Base-by-base conservation (phyloP, 2,888 invertebrate species). In the Hybos culiciformis region DNA sequence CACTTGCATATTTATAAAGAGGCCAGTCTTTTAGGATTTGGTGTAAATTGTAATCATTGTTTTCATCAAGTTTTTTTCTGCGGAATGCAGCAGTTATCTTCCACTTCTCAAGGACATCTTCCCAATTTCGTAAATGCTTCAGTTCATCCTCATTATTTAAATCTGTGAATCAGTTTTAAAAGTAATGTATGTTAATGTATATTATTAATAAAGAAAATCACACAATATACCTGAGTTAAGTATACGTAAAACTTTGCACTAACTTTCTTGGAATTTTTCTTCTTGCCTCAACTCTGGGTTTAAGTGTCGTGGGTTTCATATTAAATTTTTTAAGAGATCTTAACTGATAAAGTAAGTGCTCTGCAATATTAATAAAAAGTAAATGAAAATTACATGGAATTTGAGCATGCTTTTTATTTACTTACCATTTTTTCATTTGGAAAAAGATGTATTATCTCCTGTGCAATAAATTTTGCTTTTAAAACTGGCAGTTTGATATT, bases 81-180 rank as follows among this genome's bases (percentile, higher is more conserved):
- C 26, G 26, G 26, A 26, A 26, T 7, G 26, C 12, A 26, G 26
- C 12, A 26, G 26, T 26, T 26, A 26, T 26, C 12, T 26, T 6
- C 26, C 7, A 26, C 12, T 26, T 26, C 3, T 26, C 26, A 26
- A 26, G 26, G 26, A 26, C 26, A 12, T 26, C 26, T 9, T 26
- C 3, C 26, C 26, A 26, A 12, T 26, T 26, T 26, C 26, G 26
- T 12, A 26, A 26, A 26, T 26, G 26, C 26, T 26, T 26, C 26
- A 26, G 26, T 26, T 9, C 12, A 23, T 37, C 37, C 23, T 26
- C 26, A 26, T 37, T 20, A 14, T 12, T 21, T 37, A 37, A 37
- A 23, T 37, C 37, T 36, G 21, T 23, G 15, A 37, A 23, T 36
- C 20, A 36, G 36, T 36, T 20, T 36, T 36, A 36, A 36, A 12